A percentile compares a stretch with the other conserved stretches of the same genome.
phyloP scores from a whole-genome alignment of 2,113 vertebrate genomes.

The Sciurus niger region DNA sequence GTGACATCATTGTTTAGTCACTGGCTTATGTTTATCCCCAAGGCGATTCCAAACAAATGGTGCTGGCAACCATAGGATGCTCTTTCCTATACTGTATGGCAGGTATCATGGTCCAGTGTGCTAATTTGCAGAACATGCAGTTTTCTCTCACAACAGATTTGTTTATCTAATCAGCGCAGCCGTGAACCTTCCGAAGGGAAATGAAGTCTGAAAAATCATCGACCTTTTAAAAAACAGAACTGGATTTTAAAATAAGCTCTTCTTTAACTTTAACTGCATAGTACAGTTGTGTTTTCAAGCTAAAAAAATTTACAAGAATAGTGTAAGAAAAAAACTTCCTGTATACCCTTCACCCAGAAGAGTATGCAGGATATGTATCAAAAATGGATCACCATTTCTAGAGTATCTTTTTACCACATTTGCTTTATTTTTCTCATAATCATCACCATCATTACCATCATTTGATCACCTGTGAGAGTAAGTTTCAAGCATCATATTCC shows the following conservation, averaged over 20 bases:
- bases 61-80: slow-evolving; percentile 2
- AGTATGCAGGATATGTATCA: too few species aligned
- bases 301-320: not conserved
- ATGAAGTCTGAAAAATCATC: not conserved
- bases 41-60: slow-evolving; percentile 57
- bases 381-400: not conserved
- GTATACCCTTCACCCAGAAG: not conserved
- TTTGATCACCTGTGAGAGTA: not conserved
- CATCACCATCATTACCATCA: too few species aligned
- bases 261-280: not conserved
- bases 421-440: not conserved
- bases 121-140: not conserved
- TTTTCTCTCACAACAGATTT: not conserved
- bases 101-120: not conserved
- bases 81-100: not conserved
- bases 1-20: slow-evolving; percentile 77
- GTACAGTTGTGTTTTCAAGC: not conserved
- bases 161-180: not conserved
- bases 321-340: not conserved
- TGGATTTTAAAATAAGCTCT: slow-evolving; percentile 17
- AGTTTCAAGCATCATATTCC: not conserved
- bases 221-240: slow-evolving; percentile 7
- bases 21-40: slow-evolving; percentile 79
- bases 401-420: not conserved
- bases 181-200: not conserved